A percentile compares a stretch with the other conserved stretches of the same genome.
phyloP scores from a whole-genome alignment of 2,888 invertebrate genomes.

The Acrobeloides nanus region DNA sequence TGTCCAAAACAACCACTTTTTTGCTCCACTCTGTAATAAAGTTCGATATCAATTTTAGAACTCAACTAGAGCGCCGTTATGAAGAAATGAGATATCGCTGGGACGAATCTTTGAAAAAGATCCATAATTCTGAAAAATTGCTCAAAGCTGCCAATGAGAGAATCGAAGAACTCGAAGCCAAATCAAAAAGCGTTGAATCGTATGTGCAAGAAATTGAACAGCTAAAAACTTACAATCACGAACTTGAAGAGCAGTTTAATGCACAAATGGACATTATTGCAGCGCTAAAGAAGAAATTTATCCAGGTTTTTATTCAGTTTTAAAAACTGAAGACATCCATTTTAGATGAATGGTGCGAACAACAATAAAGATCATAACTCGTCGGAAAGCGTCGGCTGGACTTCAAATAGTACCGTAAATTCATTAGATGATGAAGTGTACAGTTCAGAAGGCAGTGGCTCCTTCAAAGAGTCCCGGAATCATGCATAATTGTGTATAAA shows the following conservation, averaged over 20 bases:
- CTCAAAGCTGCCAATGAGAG: conserved; percentile 3
- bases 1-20: conserved; percentile 1
- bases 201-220: conserved; percentile 20
- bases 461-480: too few relatives aligned
- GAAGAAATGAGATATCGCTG: conserved; percentile 42
- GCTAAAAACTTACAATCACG: conserved; percentile 28
- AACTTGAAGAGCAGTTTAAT: conserved; percentile 26
- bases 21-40: background rate
- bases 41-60: conserved; percentile 18
- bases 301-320: too few relatives aligned
- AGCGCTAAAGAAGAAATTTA: conserved; percentile 39
- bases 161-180: conserved; percentile 5
- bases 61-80: conserved; percentile 41
- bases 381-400: conserved; percentile 20
- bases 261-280: conserved; percentile 47
- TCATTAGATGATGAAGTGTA: conserved; percentile 20
- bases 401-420: conserved; percentile 11
- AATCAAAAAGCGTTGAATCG: conserved; percentile 8
- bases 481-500: too few relatives aligned
- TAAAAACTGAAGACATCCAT: too few relatives aligned
- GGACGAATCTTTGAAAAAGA: conserved; percentile 30
- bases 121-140: conserved; percentile 30
- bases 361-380: conserved; percentile 10
- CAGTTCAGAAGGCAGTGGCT: conserved; percentile 20
- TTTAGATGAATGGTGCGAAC: too few relatives aligned